Conservation (phyloP, 2,797 vertebrate species). For the Chrosomus eos region DNA sequence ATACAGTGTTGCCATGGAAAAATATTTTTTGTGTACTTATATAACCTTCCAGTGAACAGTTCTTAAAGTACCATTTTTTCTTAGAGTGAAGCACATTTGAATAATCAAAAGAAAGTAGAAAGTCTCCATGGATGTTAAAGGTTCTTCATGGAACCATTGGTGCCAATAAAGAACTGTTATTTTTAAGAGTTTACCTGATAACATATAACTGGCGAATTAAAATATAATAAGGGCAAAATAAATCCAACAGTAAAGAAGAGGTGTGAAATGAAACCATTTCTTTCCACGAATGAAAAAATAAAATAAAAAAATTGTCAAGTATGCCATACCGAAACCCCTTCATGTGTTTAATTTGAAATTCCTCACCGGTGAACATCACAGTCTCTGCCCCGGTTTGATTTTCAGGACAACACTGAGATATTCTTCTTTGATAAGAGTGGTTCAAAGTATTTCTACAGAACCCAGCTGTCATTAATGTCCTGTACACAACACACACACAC, state of each 20-base stretch:
- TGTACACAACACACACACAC: slow-evolving; percentile 12
- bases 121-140: neutral
- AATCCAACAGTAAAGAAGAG: slow-evolving; percentile 1
- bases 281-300: neutral
- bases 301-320: neutral
- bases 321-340: slow-evolving; percentile 4
- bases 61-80: too few species aligned
- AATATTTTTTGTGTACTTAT: neutral
- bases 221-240: neutral
- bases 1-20: neutral
- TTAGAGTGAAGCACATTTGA: neutral
- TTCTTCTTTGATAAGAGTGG: slow-evolving; percentile 29
- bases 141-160: neutral
- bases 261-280: neutral
- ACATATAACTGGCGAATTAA: neutral
- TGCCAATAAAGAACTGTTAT: neutral
- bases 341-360: slow-evolving; percentile 44
- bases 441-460: slow-evolving; percentile 37
- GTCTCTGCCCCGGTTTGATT: slow-evolving; percentile 34
- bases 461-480: slow-evolving; percentile 23
- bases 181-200: neutral
- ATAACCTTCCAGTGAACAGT: neutral
- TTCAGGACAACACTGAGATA: slow-evolving; percentile 4
- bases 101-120: neutral
- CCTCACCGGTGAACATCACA: slow-evolving; percentile 33